Base-by-base conservation (phyloP, 1,140 invertebrate genomes). In the Drosophila funebris region DNA sequence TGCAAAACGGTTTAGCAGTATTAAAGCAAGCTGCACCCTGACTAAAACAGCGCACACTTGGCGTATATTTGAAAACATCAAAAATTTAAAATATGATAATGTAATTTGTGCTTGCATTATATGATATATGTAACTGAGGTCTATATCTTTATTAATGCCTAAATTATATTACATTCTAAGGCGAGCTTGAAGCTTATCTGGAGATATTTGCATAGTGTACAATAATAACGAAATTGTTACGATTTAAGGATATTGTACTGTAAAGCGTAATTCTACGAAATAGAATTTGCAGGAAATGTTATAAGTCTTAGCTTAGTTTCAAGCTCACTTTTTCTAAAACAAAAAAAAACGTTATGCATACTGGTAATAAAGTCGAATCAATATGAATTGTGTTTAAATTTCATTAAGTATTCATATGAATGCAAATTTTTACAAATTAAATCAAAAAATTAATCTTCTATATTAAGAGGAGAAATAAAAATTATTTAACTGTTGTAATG, bases 311-410 rank as follows among this genome's bases (percentile, higher is more conserved):
- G 18, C n/a, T 60, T 3, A 11, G n/a, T 56, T 29, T 56, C 31
- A 39, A 27, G 18, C 13, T 69, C 18, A 33, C 24, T 24, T 27
- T 63, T 37, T 27, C 41, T 3, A 53, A 41, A 16, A 6, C 14
- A 43, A 8, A 46, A 6, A 46, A 22, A 13, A 7, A 6, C 24
- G 24, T 29, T 46, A n/a, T 27, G 13, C 44, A 18, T 24, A 58
- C 37, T 57, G 54, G 54, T 9, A 33, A 20, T 29, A 43, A 33
- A 33, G 56, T 44, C 16, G n/a, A 64, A 31, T 8, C 18, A 58
- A 67, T 75, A 75, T 46, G 48, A 50, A 70, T 70, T 70, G 67
- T 63, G 48, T 70, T 70, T 70, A 70, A 70, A 70, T 70, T 63
- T 63, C 67, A 37, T 33, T 31, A 29, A n/a, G 31, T 18, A 24